Conservation (phyloP, 2,797 vertebrate species). For the Diplodus puntazzo region DNA sequence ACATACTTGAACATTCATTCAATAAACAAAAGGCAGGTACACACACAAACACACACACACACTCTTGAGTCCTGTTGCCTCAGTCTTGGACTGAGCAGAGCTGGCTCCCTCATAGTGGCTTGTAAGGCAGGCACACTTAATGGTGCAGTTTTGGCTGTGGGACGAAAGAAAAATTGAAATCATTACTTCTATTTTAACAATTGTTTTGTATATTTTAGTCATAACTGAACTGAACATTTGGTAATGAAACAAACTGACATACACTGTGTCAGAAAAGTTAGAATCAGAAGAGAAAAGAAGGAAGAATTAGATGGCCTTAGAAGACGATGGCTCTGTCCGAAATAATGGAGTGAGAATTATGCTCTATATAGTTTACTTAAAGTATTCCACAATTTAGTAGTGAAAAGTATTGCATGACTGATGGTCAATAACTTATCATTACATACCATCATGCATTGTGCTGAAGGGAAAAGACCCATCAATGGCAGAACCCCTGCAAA, state of each 20-base stretch:
- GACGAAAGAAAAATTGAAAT: conserved; percentile 51
- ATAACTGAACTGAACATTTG: background rate
- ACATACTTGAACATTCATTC: conserved; percentile 44
- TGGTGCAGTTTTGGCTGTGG: conserved; percentile 97
- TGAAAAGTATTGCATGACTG: too few species aligned
- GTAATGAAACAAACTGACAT: background rate
- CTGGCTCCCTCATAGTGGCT: conserved; percentile 82
- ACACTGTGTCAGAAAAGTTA: background rate
- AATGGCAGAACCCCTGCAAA: too few species aligned
- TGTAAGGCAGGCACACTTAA: conserved; percentile 89
- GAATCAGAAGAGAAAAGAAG: background rate
- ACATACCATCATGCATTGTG: too few species aligned
- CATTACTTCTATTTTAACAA: conserved; percentile 29
- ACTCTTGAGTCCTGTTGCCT: conserved; percentile 66
- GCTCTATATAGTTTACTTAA: too few species aligned
- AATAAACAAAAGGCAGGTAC: conserved; percentile 34
- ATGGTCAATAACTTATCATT: too few species aligned
- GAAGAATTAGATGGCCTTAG: background rate
- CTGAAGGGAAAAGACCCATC: too few species aligned
- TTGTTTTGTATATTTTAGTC: background rate
- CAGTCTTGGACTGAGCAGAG: conserved; percentile 72
- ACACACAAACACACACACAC: conserved; percentile 15
- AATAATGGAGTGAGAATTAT: too few species aligned
- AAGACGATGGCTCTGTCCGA: background rate
- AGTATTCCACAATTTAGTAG: too few species aligned